Conservation (phyloP, 2,113 vertebrate species). For the Egretta garzetta region DNA sequence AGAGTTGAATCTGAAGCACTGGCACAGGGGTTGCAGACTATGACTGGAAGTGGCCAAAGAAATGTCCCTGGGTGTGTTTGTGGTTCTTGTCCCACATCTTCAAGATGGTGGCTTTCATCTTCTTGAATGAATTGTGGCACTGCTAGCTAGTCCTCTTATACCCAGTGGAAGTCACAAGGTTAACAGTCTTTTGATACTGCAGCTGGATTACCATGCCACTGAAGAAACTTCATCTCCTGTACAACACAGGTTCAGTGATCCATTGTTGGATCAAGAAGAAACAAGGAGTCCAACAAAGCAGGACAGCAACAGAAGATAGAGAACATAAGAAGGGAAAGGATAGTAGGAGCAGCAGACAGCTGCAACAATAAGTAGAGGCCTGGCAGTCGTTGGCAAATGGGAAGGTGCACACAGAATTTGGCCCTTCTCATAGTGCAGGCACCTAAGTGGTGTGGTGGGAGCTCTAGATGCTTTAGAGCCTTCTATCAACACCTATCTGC, state of each 20-base stretch:
- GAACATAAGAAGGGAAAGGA: background rate
- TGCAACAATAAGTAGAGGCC: background rate
- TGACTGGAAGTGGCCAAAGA: background rate
- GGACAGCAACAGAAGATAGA: background rate
- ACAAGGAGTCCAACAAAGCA: background rate
- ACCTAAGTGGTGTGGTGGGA: background rate
- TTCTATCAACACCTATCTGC: background rate
- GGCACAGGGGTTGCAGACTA: background rate
- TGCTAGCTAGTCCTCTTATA: background rate
- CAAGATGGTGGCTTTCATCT: background rate
- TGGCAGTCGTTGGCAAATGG: background rate
- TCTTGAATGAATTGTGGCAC: background rate
- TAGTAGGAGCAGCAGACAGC: background rate
- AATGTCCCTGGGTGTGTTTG: background rate
- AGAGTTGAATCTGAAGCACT: background rate
- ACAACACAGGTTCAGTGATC: background rate
- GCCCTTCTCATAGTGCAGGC: background rate
- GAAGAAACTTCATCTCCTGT: background rate
- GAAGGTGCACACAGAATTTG: background rate
- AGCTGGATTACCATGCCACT: background rate
- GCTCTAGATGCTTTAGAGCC: background rate
- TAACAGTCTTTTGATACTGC: background rate
- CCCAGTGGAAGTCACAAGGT: background rate
- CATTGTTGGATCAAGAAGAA: background rate
- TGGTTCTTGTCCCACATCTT: background rate